Base-by-base conservation (phyloP, 2,888 invertebrate species). In the Acanthosepion pharaonis region DNA sequence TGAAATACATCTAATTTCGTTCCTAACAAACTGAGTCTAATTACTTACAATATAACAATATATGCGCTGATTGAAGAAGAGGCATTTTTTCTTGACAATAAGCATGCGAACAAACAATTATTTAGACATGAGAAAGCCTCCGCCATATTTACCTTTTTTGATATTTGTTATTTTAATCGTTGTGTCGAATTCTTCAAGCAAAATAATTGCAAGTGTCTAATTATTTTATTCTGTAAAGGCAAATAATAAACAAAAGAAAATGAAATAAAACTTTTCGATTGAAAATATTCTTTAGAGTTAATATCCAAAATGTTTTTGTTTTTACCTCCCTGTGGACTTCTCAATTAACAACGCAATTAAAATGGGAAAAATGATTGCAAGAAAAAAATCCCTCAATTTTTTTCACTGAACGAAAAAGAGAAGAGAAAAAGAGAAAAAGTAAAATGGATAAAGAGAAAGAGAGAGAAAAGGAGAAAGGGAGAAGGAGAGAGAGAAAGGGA, bases 161-260 rank as follows among this genome's bases (percentile, higher is more conserved):
- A 15, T 78, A n/a, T 33, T n/a, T 78, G 78, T 78, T 78, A n/a
- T 78, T 33, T 78, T 78, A 78, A 78, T 78, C 33, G 78, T n/a
- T 78, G 6, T 33, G n/a, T n/a, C 2, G 15, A 78, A 78, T 33
- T 78, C 33, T n/a, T 78, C 3, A n/a, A 78, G 28, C n/a, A 78
- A 78, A 78, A n/a, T 78, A 78, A 78, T 78, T 78, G n/a, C 15
- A n/a, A 78, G 78, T 78, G n/a, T 78, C 78, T n/a, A 78, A 78
- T 78, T 78, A 78, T 78, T 33, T 78, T n/a, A 78, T 78, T 78
- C 78, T 78, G 33, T 78, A 33, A 78, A 78, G n/a, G 11, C 78
- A 78, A 78, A 3, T 42, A 78, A 78, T 78, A n/a, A n/a, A 78
- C 33, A 33, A 59, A 78, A 78, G 11, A 78, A 33, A 5, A 78